Evolutionary conservation across 2,797 vertebrate genomes (phyloP).

Genomic region (Catostomus latipinnis): DNA sequence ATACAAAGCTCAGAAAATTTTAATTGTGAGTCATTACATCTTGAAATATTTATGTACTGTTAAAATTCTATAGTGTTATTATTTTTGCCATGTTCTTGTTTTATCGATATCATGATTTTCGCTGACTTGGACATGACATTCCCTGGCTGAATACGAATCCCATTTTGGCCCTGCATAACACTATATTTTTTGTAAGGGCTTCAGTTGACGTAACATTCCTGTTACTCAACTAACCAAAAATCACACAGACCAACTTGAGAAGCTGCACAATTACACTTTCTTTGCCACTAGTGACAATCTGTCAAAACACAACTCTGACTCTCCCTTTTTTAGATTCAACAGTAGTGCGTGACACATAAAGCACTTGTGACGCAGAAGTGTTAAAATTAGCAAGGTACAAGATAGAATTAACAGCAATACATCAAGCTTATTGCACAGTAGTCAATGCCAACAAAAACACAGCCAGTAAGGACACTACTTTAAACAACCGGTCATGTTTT

Average conservation of each 20-base stretch:
- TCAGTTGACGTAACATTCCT: too few relatives aligned
- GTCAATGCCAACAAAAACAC: conserved; percentile 3
- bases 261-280: background rate
- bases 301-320: background rate
- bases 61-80: too few relatives aligned
- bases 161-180: too few relatives aligned
- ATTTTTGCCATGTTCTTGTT: too few relatives aligned
- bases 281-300: background rate
- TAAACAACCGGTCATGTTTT: background rate
- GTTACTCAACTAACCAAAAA: conserved; percentile 1
- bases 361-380: conserved; percentile 4
- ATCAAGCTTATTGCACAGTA: conserved; percentile 18
- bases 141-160: too few relatives aligned
- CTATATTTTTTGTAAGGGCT: too few relatives aligned
- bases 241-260: background rate
- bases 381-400: conserved; percentile 5
- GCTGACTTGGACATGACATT: too few relatives aligned
- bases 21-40: too few relatives aligned
- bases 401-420: conserved; percentile 44
- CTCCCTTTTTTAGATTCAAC: background rate
- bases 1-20: too few relatives aligned
- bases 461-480: background rate
- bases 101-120: too few relatives aligned
- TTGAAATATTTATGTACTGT: too few relatives aligned
- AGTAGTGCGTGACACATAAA: background rate